Percentiles rank a stretch among this genome's conserved stretches.
Evolutionary conservation across 2,797 vertebrate genomes (phyloP).

Genomic region (Onychomys leucogaster): DNA sequence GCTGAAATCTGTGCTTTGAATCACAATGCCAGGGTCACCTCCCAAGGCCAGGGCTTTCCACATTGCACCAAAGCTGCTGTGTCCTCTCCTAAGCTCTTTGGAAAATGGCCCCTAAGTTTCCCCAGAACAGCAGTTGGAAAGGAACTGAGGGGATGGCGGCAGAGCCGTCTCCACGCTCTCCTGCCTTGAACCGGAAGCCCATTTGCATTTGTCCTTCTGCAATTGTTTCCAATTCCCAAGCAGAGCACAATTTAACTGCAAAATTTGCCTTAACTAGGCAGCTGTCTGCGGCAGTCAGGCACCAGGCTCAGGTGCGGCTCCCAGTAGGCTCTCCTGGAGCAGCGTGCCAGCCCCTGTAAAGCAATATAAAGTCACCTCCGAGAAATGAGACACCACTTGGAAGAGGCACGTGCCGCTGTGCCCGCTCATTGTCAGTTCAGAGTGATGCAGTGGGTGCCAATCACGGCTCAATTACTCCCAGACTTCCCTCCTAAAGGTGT

Average conservation of each 20-base stretch:
- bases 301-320: conserved; percentile 72
- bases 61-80: background rate
- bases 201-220: conserved; percentile 80
- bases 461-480: conserved; percentile 68
- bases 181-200: conserved; percentile 12
- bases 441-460: conserved; percentile 5
- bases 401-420: conserved; percentile 54
- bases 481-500: conserved; percentile 16
- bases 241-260: conserved; percentile 75
- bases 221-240: conserved; percentile 73
- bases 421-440: background rate
- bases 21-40: accelerated
- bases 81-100: background rate
- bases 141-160: background rate
- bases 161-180: background rate
- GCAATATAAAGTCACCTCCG: conserved; percentile 70
- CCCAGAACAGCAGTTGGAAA: conserved; percentile 38
- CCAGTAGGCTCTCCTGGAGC: conserved; percentile 49
- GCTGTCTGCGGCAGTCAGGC: conserved; percentile 72
- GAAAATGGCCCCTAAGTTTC: conserved; percentile 39
- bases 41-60: background rate
- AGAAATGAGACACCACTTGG: conserved; percentile 74
- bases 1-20: background rate
- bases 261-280: conserved; percentile 78
- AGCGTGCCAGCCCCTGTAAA: conserved; percentile 29